These are phyloP conservation scores for Elephas maximus DNA, from an alignment of 2,113 vertebrate genomes.

Conservation along the genomic window DNA sequence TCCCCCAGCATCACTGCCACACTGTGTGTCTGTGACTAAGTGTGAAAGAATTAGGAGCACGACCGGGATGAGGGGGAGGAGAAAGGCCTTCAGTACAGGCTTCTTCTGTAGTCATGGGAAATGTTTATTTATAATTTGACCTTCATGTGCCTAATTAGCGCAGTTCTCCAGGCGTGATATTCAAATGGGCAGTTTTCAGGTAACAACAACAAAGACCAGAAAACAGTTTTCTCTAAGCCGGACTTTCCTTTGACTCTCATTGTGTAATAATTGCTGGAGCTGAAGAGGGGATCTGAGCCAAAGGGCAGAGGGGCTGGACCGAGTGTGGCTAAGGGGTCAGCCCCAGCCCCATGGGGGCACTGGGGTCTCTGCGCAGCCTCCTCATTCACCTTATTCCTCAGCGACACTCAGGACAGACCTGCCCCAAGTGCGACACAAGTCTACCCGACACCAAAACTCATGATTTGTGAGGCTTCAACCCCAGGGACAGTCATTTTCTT, in stretches of 20 bases:
- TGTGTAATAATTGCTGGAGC: background rate
- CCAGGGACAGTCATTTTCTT: background rate
- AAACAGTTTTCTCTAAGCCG: background rate
- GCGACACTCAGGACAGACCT: background rate
- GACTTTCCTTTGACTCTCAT: background rate
- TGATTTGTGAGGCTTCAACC: background rate
- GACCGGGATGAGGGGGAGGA: background rate
- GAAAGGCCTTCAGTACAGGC: background rate
- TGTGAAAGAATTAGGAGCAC: conserved; percentile 42
- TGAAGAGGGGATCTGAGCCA: background rate
- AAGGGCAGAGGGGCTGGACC: background rate
- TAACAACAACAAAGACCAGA: background rate
- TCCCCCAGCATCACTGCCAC: background rate
- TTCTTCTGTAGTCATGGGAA: background rate
- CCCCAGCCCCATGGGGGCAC: background rate
- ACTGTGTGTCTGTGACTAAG: conserved; percentile 48
- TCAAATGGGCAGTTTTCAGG: background rate
- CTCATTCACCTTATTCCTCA: background rate
- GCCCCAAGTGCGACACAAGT: background rate
- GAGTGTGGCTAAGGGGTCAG: background rate
- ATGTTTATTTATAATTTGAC: conserved; percentile 31
- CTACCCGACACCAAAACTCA: background rate
- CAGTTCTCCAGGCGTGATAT: background rate
- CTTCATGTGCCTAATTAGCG: background rate
- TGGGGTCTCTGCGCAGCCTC: background rate